Conservation (phyloP, 1,140 invertebrate species). For the Aphaenogaster floridana region DNA sequence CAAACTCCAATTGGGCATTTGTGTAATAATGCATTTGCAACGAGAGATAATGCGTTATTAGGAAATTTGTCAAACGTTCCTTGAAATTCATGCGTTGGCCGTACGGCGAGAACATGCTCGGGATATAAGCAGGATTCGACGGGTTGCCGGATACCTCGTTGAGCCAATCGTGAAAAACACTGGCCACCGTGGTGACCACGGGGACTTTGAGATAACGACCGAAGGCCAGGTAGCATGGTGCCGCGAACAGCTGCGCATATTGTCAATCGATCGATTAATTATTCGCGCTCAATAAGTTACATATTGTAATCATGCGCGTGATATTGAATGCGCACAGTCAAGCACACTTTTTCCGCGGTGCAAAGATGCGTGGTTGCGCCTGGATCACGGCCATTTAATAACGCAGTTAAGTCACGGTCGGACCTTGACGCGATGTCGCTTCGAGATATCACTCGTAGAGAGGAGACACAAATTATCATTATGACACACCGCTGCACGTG, state of each 20-base stretch:
- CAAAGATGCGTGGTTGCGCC: neutral
- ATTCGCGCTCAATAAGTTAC: neutral
- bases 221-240: conserved; percentile 87
- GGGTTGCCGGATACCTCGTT: conserved; percentile 88
- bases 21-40: conserved; percentile 65
- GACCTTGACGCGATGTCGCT: neutral
- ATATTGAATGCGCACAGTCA: too few species aligned
- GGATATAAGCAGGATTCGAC: conserved; percentile 86
- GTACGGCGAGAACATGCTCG: conserved; percentile 84
- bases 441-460: neutral
- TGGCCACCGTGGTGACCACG: conserved; percentile 88
- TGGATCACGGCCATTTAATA: neutral
- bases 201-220: conserved; percentile 88
- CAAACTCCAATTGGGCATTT: conserved; percentile 60
- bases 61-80: conserved; percentile 87
- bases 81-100: conserved; percentile 89
- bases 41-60: conserved; percentile 17
- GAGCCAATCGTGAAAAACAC: conserved; percentile 87
- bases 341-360: neutral
- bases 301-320: neutral
- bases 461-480: neutral
- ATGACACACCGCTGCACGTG: neutral
- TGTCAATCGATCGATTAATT: conserved; percentile 12
- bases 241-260: conserved; percentile 73
- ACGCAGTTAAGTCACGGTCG: neutral